A percentile compares a stretch with the other conserved stretches of the same genome.
Conservation (phyloP, 1,140 invertebrate species). For the Sesamia nonagrioides region DNA sequence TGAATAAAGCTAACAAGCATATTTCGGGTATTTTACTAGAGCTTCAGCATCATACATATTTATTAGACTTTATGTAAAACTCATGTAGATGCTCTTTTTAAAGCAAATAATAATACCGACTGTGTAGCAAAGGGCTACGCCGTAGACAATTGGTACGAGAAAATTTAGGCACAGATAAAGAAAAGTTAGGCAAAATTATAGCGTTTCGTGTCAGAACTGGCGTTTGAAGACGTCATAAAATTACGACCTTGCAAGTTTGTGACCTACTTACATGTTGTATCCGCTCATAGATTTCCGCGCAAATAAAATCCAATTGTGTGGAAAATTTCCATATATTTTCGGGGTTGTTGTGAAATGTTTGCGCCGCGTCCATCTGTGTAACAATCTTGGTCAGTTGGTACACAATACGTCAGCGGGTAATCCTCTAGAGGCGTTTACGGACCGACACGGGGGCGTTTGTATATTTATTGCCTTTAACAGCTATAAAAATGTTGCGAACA, state of each 20-base stretch:
- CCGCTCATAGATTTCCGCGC: not conserved
- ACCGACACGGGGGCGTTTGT: conserved; percentile 47
- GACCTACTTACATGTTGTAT: conserved; percentile 24
- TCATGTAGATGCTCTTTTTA: conserved; percentile 40
- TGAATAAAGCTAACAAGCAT: conserved; percentile 32
- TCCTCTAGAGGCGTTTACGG: conserved; percentile 50
- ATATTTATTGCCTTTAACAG: conserved; percentile 63
- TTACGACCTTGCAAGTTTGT: conserved; percentile 34
- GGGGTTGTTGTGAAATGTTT: conserved; percentile 20
- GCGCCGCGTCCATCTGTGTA: conserved; percentile 40
- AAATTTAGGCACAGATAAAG: conserved; percentile 30
- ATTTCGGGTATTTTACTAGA: conserved; percentile 26
- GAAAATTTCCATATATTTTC: conserved; percentile 37
- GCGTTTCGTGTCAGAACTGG: conserved; percentile 26
- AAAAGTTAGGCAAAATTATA: conserved; percentile 40
- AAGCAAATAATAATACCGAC: conserved; percentile 37
- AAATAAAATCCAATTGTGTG: conserved; percentile 32
- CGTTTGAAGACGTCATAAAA: conserved; percentile 36
- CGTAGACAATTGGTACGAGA: conserved; percentile 32
- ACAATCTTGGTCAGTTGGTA: conserved; percentile 50
- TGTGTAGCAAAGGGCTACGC: conserved; percentile 30
- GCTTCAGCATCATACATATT: conserved; percentile 35
- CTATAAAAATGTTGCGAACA: conserved; percentile 66
- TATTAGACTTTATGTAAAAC: conserved; percentile 46
- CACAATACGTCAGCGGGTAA: conserved; percentile 59